phyloP scores from a whole-genome alignment of 2,113 vertebrate species.

The Nothoprocta pentlandii region DNA sequence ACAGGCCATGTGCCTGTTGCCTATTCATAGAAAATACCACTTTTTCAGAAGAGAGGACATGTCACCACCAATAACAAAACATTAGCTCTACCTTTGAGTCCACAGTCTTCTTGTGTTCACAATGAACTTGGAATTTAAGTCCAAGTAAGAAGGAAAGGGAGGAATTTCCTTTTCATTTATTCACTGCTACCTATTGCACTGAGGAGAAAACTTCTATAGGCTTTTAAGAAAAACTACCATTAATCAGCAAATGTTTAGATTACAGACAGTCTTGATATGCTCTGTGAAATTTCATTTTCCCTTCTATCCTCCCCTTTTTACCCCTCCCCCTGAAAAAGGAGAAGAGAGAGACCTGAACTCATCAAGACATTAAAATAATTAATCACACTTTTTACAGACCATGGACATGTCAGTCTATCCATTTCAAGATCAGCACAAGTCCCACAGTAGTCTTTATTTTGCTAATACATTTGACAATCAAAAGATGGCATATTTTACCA shows the following conservation, averaged over 20 bases:
- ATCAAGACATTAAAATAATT: not conserved
- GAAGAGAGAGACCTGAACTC: not conserved
- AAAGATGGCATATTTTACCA: not conserved
- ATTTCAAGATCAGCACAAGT: not conserved
- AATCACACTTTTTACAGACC: not conserved
- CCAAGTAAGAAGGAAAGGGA: not conserved
- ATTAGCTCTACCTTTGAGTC: slow-evolving; percentile 37
- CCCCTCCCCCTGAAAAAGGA: not conserved
- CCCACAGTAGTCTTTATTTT: not conserved
- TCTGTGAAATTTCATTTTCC: not conserved
- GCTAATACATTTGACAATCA: not conserved
- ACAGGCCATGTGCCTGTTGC: slow-evolving; percentile 77
- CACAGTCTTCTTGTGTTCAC: not conserved
- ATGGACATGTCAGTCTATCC: not conserved
- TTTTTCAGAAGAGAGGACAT: slow-evolving; percentile 47
- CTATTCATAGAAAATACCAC: slow-evolving; percentile 61
- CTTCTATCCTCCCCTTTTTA: too few species aligned
- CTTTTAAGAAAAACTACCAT: slow-evolving; percentile 1
- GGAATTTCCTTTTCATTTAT: slow-evolving; percentile 46
- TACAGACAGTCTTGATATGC: not conserved
- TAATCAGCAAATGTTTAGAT: slow-evolving; percentile 51
- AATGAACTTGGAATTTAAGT: not conserved
- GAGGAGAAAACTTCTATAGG: slow-evolving; percentile 6
- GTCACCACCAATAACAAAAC: slow-evolving; percentile 25
- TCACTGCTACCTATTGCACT: not conserved